phyloP scores from a whole-genome alignment of 2,888 invertebrate species.

The Ichneumoninae sp. region DNA sequence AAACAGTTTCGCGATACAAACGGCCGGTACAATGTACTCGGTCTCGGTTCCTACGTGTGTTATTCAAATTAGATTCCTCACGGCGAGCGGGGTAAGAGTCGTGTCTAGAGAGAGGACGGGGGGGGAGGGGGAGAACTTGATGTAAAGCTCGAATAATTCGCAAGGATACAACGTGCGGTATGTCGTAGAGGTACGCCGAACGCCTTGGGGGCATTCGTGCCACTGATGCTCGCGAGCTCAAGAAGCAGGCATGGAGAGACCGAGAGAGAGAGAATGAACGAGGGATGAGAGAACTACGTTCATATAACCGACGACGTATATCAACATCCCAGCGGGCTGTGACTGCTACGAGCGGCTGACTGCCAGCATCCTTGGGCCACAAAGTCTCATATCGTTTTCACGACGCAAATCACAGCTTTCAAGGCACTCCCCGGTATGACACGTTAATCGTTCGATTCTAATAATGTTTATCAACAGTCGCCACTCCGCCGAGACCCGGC shows the following conservation, averaged over 20 bases:
- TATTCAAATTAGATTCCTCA: slow-evolving; percentile 80
- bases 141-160: slow-evolving; percentile 80
- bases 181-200: slow-evolving; percentile 67
- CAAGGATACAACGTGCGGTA: slow-evolving; percentile 67
- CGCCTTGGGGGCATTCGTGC: slow-evolving; percentile 69
- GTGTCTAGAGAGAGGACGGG: slow-evolving; percentile 40
- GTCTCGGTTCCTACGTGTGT: slow-evolving; percentile 71
- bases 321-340: slow-evolving; percentile 69
- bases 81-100: slow-evolving; percentile 61
- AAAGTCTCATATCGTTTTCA: slow-evolving; percentile 41
- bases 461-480: slow-evolving; percentile 16
- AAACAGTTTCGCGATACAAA: slow-evolving; percentile 54
- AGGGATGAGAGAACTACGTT: slow-evolving; percentile 62
- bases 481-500: neutral
- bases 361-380: slow-evolving; percentile 43
- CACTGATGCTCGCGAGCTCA: slow-evolving; percentile 64
- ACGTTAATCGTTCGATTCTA: slow-evolving; percentile 42
- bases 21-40: slow-evolving; percentile 49
- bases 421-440: slow-evolving; percentile 27
- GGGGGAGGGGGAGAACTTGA: slow-evolving; percentile 73
- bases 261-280: slow-evolving; percentile 12
- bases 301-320: slow-evolving; percentile 69
- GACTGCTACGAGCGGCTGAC: slow-evolving; percentile 44
- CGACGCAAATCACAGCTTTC: slow-evolving; percentile 26
- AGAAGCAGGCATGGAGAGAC: slow-evolving; percentile 55